These are phyloP conservation scores for Pipistrellus pygmaeus DNA, from an alignment of 2,797 vertebrate genomes.

Conservation along the genomic window DNA sequence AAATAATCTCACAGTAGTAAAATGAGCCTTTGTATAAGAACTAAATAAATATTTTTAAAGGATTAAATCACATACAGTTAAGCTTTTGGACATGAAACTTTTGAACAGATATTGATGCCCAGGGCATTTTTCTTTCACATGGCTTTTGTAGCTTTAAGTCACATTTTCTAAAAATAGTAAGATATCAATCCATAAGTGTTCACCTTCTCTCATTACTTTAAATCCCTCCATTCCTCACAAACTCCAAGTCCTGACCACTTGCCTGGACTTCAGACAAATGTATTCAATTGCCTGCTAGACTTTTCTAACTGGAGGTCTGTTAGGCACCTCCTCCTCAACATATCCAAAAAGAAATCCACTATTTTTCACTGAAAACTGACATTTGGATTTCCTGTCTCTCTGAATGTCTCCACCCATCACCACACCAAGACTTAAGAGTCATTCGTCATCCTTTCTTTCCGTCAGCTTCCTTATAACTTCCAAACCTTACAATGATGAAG, in stretches of 20 bases:
- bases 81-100: slow-evolving; percentile 43
- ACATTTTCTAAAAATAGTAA: slow-evolving; percentile 70
- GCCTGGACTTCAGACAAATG: slow-evolving; percentile 48
- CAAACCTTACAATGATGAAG: neutral
- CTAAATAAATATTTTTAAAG: slow-evolving; percentile 74
- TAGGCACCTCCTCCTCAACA: slow-evolving; percentile 22
- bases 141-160: neutral
- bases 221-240: slow-evolving; percentile 49
- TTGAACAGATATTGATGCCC: slow-evolving; percentile 38
- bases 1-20: slow-evolving; percentile 42
- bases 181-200: slow-evolving; percentile 59
- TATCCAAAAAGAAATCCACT: neutral
- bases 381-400: slow-evolving; percentile 37
- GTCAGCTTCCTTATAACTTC: neutral
- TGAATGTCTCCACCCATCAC: neutral
- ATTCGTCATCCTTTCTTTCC: neutral
- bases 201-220: slow-evolving; percentile 57
- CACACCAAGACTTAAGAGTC: neutral
- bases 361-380: slow-evolving; percentile 58
- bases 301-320: neutral
- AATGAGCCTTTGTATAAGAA: slow-evolving; percentile 45
- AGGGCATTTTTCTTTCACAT: slow-evolving; percentile 48
- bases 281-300: slow-evolving; percentile 22
- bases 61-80: slow-evolving; percentile 57
- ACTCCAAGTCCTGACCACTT: slow-evolving; percentile 27